Percentiles rank a stretch among this genome's conserved stretches.
phyloP scores from a whole-genome alignment of 1,140 invertebrate genomes.

The Amphibalanus amphitrite region DNA sequence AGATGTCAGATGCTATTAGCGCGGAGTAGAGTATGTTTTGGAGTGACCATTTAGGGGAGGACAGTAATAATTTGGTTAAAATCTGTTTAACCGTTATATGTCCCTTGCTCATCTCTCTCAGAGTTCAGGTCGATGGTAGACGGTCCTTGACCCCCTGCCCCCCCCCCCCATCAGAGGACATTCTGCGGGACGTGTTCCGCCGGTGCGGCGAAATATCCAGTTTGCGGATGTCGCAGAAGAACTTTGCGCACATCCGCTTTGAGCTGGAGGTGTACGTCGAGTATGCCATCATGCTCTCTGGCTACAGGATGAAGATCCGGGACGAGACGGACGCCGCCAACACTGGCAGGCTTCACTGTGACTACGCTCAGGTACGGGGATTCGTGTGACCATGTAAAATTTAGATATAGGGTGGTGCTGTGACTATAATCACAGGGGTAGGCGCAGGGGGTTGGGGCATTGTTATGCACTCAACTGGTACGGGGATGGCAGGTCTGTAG shows the following conservation, averaged over 20 bases:
- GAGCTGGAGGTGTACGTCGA: constrained; percentile 69
- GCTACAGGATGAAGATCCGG: constrained; percentile 65
- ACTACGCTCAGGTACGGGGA: constrained; percentile 66
- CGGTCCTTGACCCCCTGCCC: constrained; percentile 12
- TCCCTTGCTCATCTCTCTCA: not conserved
- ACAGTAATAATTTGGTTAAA: too few species aligned
- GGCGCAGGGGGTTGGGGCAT: too few species aligned
- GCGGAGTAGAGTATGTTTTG: too few species aligned
- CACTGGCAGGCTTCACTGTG: constrained; percentile 79
- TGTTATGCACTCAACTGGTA: too few species aligned
- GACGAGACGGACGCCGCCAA: constrained; percentile 61
- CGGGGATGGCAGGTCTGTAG: too few species aligned
- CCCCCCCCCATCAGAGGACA: constrained; percentile 41
- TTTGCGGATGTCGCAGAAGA: constrained; percentile 65
- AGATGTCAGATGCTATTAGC: too few species aligned
- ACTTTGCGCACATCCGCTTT: constrained; percentile 90
- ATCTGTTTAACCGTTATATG: not conserved
- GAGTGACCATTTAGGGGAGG: too few species aligned
- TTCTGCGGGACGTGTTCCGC: constrained; percentile 78
- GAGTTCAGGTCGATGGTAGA: not conserved
- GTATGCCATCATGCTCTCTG: constrained; percentile 69
- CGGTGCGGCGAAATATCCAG: constrained; percentile 77
- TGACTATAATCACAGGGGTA: too few species aligned
- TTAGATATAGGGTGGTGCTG: too few species aligned
- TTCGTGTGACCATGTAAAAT: too few species aligned